Base-by-base conservation (phyloP, 2,888 invertebrate species). In the Malthinus seriepunctatus region DNA sequence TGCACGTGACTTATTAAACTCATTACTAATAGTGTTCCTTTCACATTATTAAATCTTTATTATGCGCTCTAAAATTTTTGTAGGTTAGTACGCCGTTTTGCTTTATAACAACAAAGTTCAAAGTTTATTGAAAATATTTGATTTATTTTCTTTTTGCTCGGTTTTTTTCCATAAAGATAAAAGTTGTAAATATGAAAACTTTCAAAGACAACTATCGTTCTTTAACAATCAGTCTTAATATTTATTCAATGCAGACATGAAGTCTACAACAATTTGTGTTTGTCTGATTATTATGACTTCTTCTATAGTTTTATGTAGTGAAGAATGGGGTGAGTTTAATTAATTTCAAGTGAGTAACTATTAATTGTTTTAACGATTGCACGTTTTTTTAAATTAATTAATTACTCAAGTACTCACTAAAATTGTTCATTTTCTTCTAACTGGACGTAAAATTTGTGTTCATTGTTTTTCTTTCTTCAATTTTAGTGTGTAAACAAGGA, bases 181-280 rank as follows among this genome's bases (percentile, higher is more conserved):
- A 47, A 33, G 38, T 50, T 55, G 54, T 59, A 59, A 59, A 59
- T 54, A 59, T 59, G 54, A 59, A 54, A 59, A 54, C 45, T 51
- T 42, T 37, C 50, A 15, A 33, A 49, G 44, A 58, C 32, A 48
- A 12, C 58, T 45, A 54, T 15, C 53, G 53, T 50, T 53, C 54
- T 54, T 54, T 59, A 46, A 59, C 59, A 46, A 59, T 32, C 54
- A 51, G 59, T 55, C 46, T 34, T 46, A 59, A 38, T 50, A 51
- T 59, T 54, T 39, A 54, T 47, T 46, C 32, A 54, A 11, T 50
- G 32, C 37, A 45, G 54, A 59, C 42, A 59, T 59, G 59, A 59
- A 44, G 54, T 46, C 37, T 45, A 46, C 42, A 12, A 6, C 23
- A 11, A 42, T 54, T 32, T 39, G 47, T 44, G 33, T 44, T 51